Base-by-base conservation (phyloP, 2,888 invertebrate genomes). In the Hypomecis atomaria region DNA sequence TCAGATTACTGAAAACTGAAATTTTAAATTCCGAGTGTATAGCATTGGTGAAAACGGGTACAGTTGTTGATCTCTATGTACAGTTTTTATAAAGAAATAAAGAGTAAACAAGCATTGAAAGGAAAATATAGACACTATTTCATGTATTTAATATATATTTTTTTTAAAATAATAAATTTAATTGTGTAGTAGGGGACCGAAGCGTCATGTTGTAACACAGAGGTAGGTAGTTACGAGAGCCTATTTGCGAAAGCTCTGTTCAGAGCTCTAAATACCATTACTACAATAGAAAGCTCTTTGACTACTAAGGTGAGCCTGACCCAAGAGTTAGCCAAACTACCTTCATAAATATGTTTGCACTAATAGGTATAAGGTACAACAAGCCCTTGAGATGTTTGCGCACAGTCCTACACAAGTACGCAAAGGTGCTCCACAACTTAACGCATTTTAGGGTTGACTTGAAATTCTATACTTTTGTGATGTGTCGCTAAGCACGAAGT, bases 391-490 rank as follows among this genome's bases (percentile, higher is more conserved):
- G 59, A 57, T 54, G 59, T 66, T 69, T 66, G 50, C 56, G 13
- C 42, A 44, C 56, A 60, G 36, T 55, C 47, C 54, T 64, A 53
- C 52, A 58, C 59, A 59, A 65, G 56, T 47, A 37, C 9, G 40
- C 23, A 49, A 6, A 37, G 38, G 23, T 40, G 33, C 52, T 45
- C 7, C 47, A 56, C 56, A 60, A 62, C 33, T 55, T 57, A 37
- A 50, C 55, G 56, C 54, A 62, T 60, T 61, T 62, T 49, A 62
- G 62, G 61, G 66, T 62, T 66, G 58, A 45, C 61, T 64, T 71
- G 71, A 69, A 66, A 69, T 65, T 66, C 63, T 65, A 67, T 62
- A 71, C 69, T 62, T 64, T 66, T 47, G 49, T 60, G 66, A 58
- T 62, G 62, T 68, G 60, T 60, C 62, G 65, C 55, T 65, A 61